Base-by-base conservation (phyloP, 2,113 vertebrate species). In the Sinocyclocheilus anophthalmus region DNA sequence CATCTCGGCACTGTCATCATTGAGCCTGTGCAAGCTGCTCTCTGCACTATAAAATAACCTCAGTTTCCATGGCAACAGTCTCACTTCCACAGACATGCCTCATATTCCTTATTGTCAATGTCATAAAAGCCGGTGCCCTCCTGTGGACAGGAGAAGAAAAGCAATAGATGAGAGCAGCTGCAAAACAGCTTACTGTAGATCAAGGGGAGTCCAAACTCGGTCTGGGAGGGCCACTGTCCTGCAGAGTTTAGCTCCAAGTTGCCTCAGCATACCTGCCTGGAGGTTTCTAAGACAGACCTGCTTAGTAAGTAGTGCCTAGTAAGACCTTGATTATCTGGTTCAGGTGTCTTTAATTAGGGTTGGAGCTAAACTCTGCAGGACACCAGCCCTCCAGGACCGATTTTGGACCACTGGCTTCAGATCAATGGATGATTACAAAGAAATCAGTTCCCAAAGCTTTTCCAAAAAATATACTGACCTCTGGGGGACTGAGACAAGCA, bases 11-110 rank as follows among this genome's bases (percentile, higher is more conserved):
- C 59, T 5, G 39, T 84, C 5, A 13, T 76, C 86, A 89, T 26
- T 30, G 50, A 33, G 81, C 73, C 50, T 87, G 63, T 16, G 67
- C 83, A 85, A 96, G 85, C 92, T 97, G 94, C 53, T 95, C 94
- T 45, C 94, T 0, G 95, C 93, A 30, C 95, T 97, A 24, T 97
- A 98, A 92, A 98, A 97, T 93, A 99, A 99, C 0, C 20, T 93
- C 69, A 99, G 96, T 92, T 99, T 99, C 89, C 97, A 88, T 85
- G 98, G 97, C 83, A 99, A 91, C 83, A 99, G 95, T 73, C 92
- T 96, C 87, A 99, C 95, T 90, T 99, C 96, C 86, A 98, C 97
- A 1, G 96, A 94, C 96, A 97, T 96, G 96, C 98, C 86, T 99
- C 97, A 0, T 97, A 97, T 81, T 97, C 97, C 93, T 99, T 97